Percentiles rank a stretch among this genome's conserved stretches.
phyloP scores from a whole-genome alignment of 2,797 vertebrate species.

The Smutsia temminckii region DNA sequence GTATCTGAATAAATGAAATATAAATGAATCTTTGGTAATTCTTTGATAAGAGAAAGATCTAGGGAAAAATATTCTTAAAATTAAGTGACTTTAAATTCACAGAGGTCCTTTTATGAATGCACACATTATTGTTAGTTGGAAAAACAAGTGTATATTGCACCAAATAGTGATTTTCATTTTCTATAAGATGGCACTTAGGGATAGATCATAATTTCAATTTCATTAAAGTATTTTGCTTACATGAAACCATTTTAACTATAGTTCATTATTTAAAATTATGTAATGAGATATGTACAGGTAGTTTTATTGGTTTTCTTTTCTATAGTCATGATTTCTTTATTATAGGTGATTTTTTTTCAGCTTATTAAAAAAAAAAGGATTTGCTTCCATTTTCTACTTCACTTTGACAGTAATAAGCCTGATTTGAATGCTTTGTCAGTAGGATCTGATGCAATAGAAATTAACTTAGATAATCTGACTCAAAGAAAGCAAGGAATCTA shows the following conservation, averaged over 20 bases:
- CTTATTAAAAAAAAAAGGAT: neutral
- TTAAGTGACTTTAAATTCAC: constrained; percentile 23
- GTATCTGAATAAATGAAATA: constrained; percentile 21
- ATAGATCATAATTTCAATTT: neutral
- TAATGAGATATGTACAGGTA: neutral
- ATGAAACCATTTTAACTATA: neutral
- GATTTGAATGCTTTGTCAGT: constrained; percentile 31
- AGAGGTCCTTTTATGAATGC: neutral
- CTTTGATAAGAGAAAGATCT: neutral
- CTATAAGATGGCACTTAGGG: neutral
- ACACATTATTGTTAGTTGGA: neutral
- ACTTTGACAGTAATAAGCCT: neutral
- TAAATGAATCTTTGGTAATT: neutral
- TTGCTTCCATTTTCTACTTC: constrained; percentile 19
- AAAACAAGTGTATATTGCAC: neutral
- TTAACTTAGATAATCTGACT: neutral
- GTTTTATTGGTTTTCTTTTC: neutral
- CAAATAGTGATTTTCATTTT: neutral
- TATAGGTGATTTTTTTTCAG: neutral
- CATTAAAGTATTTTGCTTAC: neutral
- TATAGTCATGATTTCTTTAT: neutral
- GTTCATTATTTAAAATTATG: constrained; percentile 25
- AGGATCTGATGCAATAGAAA: neutral
- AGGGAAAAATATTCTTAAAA: neutral
- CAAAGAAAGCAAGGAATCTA: neutral